Evolutionary conservation across 2,888 invertebrate genomes (phyloP).

Genomic region (Platycnemis pennipes): DNA sequence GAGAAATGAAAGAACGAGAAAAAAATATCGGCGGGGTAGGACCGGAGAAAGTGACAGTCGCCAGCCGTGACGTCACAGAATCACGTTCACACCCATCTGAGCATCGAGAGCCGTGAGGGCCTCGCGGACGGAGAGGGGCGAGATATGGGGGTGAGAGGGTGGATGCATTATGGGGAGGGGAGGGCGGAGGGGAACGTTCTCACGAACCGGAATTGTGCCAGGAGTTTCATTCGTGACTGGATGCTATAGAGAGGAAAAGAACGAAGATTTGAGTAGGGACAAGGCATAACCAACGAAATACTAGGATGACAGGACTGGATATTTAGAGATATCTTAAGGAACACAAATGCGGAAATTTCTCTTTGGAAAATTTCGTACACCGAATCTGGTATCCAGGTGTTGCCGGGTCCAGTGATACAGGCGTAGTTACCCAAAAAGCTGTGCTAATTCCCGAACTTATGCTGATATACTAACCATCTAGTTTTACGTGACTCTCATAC

Average conservation of each 20-base stretch:
- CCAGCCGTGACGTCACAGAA: background rate
- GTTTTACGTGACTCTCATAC: no score
- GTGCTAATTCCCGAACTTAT: no score
- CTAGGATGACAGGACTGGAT: no score
- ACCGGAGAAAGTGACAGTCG: conserved; percentile 15
- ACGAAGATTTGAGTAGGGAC: background rate
- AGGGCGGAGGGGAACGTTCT: background rate
- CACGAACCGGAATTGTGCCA: background rate
- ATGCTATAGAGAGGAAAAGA: background rate
- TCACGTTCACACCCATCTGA: background rate
- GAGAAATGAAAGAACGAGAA: background rate
- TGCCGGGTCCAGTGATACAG: no score
- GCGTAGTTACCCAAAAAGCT: no score
- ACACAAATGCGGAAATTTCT: no score
- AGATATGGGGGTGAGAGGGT: no score
- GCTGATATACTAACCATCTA: no score
- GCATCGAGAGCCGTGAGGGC: background rate
- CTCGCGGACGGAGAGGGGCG: background rate
- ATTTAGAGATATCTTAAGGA: no score
- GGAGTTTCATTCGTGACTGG: background rate
- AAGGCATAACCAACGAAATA: no score
- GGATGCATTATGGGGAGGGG: background rate
- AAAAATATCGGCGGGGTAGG: background rate
- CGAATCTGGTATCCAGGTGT: no score
- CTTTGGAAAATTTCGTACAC: no score